These are phyloP conservation scores for Notarius quadriscutis DNA, from an alignment of 2,113 vertebrate species.

Conservation along the genomic window DNA sequence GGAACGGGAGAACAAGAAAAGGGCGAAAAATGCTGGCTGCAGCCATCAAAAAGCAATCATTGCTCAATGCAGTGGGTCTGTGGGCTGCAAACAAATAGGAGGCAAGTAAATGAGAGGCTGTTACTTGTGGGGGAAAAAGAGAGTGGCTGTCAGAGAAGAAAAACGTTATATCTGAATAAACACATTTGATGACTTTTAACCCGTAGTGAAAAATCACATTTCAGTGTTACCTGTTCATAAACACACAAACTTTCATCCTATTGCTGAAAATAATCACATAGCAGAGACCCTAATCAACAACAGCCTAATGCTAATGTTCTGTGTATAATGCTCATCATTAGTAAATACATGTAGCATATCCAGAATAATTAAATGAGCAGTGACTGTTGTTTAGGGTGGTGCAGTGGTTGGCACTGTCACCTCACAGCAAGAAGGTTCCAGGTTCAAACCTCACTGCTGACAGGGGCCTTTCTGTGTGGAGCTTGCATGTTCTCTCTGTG, in stretches of 20 bases:
- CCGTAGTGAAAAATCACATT: conserved; percentile 13
- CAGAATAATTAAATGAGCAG: neutral
- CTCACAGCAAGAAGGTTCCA: too few relatives aligned
- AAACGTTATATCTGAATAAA: conserved; percentile 45
- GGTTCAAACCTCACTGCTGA: too few relatives aligned
- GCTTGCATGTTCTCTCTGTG: too few relatives aligned
- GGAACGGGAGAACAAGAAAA: conserved; percentile 42
- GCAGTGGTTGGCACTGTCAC: too few relatives aligned
- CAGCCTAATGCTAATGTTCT: neutral
- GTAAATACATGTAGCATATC: neutral
- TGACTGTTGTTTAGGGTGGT: neutral
- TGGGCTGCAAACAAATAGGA: conserved; percentile 58
- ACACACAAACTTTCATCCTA: neutral
- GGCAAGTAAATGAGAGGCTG: conserved; percentile 59
- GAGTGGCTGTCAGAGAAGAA: conserved; percentile 40
- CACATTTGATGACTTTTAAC: conserved; percentile 39
- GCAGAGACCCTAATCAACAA: neutral
- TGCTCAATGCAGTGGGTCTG: conserved; percentile 59
- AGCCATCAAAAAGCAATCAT: conserved; percentile 73
- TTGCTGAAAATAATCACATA: neutral
- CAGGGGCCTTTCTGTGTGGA: too few relatives aligned
- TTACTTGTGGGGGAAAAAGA: conserved; percentile 12
- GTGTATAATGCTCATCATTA: neutral
- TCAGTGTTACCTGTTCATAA: conserved; percentile 35
- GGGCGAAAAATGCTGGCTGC: conserved; percentile 47